These are phyloP conservation scores for Maniola hyperantus DNA, from an alignment of 2,888 invertebrate species.

Conservation along the genomic window DNA sequence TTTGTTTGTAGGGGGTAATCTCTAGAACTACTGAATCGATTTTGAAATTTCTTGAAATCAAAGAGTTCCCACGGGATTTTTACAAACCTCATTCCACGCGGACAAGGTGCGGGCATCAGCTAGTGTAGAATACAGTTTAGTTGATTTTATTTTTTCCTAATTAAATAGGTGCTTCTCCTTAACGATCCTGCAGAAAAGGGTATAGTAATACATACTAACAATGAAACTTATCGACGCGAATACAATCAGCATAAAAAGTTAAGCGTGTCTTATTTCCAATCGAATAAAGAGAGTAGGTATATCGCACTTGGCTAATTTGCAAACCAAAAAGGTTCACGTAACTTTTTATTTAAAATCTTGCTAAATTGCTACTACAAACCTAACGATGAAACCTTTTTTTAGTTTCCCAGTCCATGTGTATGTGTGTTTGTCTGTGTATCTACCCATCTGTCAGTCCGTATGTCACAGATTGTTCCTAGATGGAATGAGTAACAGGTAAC, in stretches of 20 bases:
- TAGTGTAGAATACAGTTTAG: neutral
- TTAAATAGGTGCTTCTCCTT: neutral
- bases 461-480: too few species aligned
- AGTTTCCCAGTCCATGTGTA: neutral
- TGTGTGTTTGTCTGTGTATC: too few species aligned
- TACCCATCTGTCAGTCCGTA: too few species aligned
- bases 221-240: constrained; percentile 16
- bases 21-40: too few species aligned
- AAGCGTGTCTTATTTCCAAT: constrained; percentile 28
- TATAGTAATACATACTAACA: neutral
- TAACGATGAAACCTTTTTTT: neutral
- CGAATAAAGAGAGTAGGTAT: constrained; percentile 35
- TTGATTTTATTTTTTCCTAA: neutral
- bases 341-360: constrained; percentile 19
- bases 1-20: too few species aligned
- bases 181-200: neutral
- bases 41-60: too few species aligned
- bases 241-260: constrained; percentile 33
- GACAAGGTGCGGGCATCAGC: too few species aligned
- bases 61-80: too few species aligned
- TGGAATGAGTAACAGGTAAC: too few species aligned
- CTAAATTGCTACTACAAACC: constrained; percentile 7
- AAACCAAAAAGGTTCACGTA: constrained; percentile 25
- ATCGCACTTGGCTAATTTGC: constrained; percentile 18
- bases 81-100: too few species aligned